phyloP scores from a whole-genome alignment of 2,888 invertebrate genomes.

The Rotaria magnacalcarata region DNA sequence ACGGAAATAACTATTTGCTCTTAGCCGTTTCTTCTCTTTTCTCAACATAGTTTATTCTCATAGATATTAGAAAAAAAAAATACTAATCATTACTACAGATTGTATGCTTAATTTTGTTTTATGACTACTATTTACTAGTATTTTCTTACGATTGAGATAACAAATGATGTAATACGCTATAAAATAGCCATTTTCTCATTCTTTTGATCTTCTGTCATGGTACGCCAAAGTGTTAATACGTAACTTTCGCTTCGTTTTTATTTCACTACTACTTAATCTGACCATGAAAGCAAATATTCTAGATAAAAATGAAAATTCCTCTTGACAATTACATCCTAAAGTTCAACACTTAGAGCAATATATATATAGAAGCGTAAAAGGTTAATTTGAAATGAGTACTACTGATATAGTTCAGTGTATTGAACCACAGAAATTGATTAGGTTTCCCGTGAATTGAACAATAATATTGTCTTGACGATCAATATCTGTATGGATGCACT shows the following conservation, averaged over 20 bases:
- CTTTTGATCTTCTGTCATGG: background rate
- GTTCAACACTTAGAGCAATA: background rate
- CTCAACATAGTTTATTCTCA: too few relatives aligned
- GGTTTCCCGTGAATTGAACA: background rate
- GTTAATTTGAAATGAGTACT: background rate
- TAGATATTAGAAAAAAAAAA: too few relatives aligned
- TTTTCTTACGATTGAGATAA: too few relatives aligned
- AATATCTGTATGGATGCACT: background rate
- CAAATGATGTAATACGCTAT: background rate
- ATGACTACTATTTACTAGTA: too few relatives aligned
- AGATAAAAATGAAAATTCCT: background rate
- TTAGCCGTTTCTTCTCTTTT: too few relatives aligned
- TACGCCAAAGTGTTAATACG: background rate
- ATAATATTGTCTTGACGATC: background rate
- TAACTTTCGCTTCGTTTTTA: background rate
- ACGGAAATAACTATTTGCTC: too few relatives aligned
- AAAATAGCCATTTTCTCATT: background rate
- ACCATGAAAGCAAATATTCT: background rate
- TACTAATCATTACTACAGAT: too few relatives aligned
- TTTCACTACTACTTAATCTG: background rate
- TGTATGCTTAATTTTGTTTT: too few relatives aligned
- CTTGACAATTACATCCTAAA: background rate
- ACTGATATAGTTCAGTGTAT: background rate
- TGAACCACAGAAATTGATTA: background rate
- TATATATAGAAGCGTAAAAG: background rate